Base-by-base conservation (phyloP, 2,888 invertebrate genomes). In the Odontomyia ornata region DNA sequence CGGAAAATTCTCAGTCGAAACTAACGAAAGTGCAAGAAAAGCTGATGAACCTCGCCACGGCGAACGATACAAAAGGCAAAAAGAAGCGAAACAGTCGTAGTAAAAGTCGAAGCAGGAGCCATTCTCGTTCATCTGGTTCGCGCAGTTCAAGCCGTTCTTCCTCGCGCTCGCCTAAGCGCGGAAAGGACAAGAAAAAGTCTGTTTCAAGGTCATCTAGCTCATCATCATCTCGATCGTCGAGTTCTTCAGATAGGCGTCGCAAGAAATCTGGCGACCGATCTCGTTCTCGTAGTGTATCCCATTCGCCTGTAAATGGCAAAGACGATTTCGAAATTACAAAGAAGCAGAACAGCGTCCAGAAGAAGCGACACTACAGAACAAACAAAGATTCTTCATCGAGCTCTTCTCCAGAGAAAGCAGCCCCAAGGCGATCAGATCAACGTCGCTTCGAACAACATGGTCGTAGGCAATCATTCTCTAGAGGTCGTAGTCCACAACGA, bases 321-420 rank as follows among this genome's bases (percentile, higher is more conserved):
- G 89, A 87, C 0, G 91, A 91, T 81, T 92, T 93, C 84, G 92
- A 92, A 84, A 91, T 93, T 80, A 88, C 92, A 82, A 89, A 94
- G 88, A 93, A 95, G 88, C 91, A 93, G 86, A 89, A 94, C 86
- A 89, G 95, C 86, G 90, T 93, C 13, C 95, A 96, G 84, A 95
- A 95, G 84, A 96, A 96, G 83, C 90, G 96, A 11, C 95, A 96
- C 80, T 96, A 96, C 84, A 90, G 95, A 15, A 95, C 94, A 76
- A 95, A 95, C 84, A 92, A 94, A 78, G 94, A 94, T 83, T 94
- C 93, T 2, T 93, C 92, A 1, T 91, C 89, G 28, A 92, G 91
- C 81, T 85, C 85, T 75, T 86, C 86, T 1, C 81, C 85, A n/a
- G 86, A 85, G 75, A 83, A 83, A 69, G 83, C 80, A 23, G 79